phyloP scores from a whole-genome alignment of 1,140 invertebrate genomes.

The Brachionus sp. region DNA sequence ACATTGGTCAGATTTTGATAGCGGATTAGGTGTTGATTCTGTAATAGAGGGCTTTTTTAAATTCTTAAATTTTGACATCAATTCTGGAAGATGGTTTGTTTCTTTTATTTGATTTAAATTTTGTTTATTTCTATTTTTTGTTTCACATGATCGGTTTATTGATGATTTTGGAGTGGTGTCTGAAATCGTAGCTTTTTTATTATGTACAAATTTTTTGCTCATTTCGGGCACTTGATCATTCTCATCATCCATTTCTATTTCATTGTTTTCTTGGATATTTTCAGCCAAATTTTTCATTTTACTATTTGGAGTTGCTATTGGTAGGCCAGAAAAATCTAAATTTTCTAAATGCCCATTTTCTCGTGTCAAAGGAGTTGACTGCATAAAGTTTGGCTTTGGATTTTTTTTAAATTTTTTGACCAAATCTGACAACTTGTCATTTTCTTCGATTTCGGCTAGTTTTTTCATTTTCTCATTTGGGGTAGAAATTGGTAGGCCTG shows the following conservation, averaged over 20 bases:
- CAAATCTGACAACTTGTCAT: neutral
- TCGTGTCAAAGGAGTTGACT: neutral
- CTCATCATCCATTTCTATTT: neutral
- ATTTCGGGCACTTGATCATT: neutral
- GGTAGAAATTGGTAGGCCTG: neutral
- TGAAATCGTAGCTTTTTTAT: neutral
- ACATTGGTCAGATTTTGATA: neutral
- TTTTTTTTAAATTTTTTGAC: neutral
- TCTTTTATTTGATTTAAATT: neutral
- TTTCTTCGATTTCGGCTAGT: neutral
- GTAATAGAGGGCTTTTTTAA: neutral
- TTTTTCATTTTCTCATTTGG: neutral
- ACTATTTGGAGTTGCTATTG: neutral
- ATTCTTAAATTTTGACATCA: neutral
- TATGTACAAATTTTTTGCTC: conserved; percentile 7
- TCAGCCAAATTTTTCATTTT: neutral
- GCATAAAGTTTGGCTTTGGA: neutral
- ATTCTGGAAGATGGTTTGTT: neutral
- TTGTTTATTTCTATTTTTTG: neutral
- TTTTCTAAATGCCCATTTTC: neutral
- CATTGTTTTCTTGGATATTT: neutral
- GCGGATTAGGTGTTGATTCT: neutral
- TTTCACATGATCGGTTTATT: neutral
- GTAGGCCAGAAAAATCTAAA: neutral
- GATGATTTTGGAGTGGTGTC: neutral